Conservation (phyloP, 2,797 vertebrate genomes). For the Lutra lutra region DNA sequence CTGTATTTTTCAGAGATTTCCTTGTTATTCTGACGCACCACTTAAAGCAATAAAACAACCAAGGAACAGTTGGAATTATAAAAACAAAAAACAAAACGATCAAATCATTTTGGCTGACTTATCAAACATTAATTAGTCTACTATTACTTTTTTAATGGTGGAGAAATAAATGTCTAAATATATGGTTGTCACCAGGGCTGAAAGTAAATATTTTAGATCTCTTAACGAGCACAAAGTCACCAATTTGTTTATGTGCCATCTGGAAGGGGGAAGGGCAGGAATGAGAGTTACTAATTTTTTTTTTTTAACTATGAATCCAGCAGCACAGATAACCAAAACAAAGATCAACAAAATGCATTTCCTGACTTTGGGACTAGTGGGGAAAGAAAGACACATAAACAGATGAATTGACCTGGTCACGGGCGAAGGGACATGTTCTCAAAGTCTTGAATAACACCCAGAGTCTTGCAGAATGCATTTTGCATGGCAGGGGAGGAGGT, state of each 20-base stretch:
- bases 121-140: background rate
- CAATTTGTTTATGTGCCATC: background rate
- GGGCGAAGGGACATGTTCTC: background rate
- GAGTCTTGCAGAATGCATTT: background rate
- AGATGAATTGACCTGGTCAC: background rate
- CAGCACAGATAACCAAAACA: background rate
- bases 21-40: background rate
- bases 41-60: background rate
- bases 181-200: background rate
- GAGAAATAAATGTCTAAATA: constrained; percentile 4
- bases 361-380: background rate
- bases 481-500: background rate
- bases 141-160: background rate
- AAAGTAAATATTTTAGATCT: constrained; percentile 28
- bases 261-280: background rate
- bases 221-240: background rate
- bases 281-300: background rate
- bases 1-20: background rate
- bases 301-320: background rate
- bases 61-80: background rate
- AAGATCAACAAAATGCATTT: background rate
- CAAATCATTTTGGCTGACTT: background rate
- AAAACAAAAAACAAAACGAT: background rate
- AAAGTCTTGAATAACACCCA: background rate
- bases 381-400: background rate